A percentile compares a stretch with the other conserved stretches of the same genome.
Evolutionary conservation across 2,797 vertebrate genomes (phyloP).

Genomic region (Astyanax mexicanus): DNA sequence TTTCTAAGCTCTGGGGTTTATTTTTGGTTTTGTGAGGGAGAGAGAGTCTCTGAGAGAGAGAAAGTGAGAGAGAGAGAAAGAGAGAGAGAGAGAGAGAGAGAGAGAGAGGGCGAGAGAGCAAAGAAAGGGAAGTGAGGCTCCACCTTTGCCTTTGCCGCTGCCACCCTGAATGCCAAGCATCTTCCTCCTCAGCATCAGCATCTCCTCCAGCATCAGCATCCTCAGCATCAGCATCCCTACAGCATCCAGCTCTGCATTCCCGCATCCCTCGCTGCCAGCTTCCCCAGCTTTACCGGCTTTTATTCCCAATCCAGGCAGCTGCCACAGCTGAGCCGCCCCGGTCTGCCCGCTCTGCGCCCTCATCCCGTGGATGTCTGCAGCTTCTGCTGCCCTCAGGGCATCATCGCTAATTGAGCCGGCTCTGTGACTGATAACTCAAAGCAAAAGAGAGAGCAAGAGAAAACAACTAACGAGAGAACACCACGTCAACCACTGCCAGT

Average conservation of each 20-base stretch:
- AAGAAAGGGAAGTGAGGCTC: slow-evolving; percentile 8
- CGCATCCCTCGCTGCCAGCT: slow-evolving; percentile 49
- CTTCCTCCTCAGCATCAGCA: slow-evolving; percentile 58
- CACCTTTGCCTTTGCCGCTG: neutral
- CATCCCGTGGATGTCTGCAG: slow-evolving; percentile 48
- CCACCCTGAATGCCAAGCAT: slow-evolving; percentile 1
- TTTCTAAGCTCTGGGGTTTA: slow-evolving; percentile 15
- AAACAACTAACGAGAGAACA: slow-evolving; percentile 33
- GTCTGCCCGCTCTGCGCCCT: slow-evolving; percentile 22
- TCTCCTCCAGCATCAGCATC: neutral
- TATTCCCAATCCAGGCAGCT: slow-evolving; percentile 48
- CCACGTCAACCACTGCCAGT: slow-evolving; percentile 12
- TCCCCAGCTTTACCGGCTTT: no score
- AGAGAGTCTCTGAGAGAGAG: neutral
- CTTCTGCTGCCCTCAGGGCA: slow-evolving; percentile 41
- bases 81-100: neutral
- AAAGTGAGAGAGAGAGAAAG: neutral
- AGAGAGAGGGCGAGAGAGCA: neutral
- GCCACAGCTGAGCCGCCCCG: slow-evolving; percentile 54
- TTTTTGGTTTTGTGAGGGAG: slow-evolving; percentile 15
- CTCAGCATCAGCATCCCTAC: slow-evolving; percentile 59
- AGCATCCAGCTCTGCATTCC: slow-evolving; percentile 36
- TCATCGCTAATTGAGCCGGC: slow-evolving; percentile 51
- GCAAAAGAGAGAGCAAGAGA: no score
- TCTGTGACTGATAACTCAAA: slow-evolving; percentile 39